phyloP scores from a whole-genome alignment of 2,113 vertebrate genomes.

The Saimiri boliviensis region DNA sequence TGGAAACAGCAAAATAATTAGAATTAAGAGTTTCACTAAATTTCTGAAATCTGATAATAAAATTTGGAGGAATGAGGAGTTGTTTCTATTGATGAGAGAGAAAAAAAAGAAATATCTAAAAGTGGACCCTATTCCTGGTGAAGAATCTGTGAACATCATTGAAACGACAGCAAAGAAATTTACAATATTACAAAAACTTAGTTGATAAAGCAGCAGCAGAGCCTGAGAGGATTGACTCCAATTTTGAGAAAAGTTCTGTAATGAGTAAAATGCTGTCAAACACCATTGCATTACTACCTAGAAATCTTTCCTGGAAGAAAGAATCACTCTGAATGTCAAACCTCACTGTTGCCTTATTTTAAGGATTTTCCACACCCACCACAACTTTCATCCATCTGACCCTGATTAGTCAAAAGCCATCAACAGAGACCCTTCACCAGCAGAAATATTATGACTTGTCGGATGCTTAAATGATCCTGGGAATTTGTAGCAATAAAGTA shows the following conservation, averaged over 20 bases:
- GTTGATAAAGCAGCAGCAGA: neutral
- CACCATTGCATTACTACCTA: neutral
- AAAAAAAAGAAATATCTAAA: neutral
- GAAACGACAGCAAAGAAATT: neutral
- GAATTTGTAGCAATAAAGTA: neutral
- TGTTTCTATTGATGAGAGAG: neutral
- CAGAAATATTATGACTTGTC: neutral
- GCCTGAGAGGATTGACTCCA: neutral
- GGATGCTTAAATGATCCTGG: neutral
- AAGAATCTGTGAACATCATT: neutral
- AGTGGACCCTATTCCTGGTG: neutral
- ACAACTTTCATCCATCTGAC: neutral
- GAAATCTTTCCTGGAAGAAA: neutral
- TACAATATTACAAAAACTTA: neutral
- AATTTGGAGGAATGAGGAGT: neutral
- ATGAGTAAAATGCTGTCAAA: neutral
- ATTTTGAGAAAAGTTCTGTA: neutral
- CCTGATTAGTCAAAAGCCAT: neutral
- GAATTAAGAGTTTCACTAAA: neutral
- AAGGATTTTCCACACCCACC: neutral
- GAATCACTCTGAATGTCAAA: neutral
- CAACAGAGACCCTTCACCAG: neutral
- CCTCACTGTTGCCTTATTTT: neutral
- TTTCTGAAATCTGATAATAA: neutral
- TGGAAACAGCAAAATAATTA: neutral